Conservation (phyloP, 2,797 vertebrate species). For the Acanthornis magna region DNA sequence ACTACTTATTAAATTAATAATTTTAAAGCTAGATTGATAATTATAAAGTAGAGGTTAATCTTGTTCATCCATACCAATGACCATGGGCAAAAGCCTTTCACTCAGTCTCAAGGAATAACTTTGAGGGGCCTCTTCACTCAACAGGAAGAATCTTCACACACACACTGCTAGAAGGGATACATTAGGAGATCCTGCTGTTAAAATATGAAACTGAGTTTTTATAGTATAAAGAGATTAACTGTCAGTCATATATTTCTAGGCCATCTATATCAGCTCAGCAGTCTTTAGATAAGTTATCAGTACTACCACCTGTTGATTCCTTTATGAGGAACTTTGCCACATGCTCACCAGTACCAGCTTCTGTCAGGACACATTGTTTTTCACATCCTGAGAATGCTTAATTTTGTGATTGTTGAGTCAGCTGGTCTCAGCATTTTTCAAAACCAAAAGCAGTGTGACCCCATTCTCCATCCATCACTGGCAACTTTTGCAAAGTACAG, state of each 20-base stretch:
- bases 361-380: neutral
- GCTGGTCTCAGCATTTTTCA: neutral
- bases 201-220: neutral
- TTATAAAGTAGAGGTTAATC: neutral
- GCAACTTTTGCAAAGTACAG: neutral
- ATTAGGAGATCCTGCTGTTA: neutral
- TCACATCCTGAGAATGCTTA: neutral
- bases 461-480: neutral
- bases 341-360: neutral
- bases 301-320: neutral
- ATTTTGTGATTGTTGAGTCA: neutral
- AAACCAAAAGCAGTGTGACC: neutral
- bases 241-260: neutral
- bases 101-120: neutral
- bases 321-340: neutral
- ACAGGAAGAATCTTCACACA: neutral
- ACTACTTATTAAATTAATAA: neutral
- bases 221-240: neutral
- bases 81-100: neutral
- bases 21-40: neutral
- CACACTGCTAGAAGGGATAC: neutral
- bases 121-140: neutral
- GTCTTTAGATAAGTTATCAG: neutral
- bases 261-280: neutral
- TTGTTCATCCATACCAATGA: neutral